These are phyloP conservation scores for Physella acuta DNA, from an alignment of 1,140 invertebrate species.

Conservation along the genomic window DNA sequence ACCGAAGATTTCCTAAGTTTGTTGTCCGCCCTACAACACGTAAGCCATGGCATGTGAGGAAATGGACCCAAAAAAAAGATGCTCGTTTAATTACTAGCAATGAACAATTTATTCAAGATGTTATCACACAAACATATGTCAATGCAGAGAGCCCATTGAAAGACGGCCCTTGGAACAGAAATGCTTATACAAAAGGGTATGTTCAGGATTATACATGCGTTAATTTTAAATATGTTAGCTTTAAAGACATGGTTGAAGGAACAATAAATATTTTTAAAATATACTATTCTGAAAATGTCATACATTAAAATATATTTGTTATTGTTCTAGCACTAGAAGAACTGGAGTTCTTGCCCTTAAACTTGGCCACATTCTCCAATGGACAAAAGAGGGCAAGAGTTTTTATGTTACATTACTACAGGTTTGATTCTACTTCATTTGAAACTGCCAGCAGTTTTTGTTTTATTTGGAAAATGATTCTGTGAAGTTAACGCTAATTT, in stretches of 20 bases:
- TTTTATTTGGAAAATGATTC: background rate
- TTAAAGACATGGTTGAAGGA: background rate
- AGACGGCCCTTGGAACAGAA: constrained; percentile 62
- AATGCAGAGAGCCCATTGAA: constrained; percentile 65
- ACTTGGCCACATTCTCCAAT: constrained; percentile 90
- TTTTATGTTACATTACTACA: constrained; percentile 81
- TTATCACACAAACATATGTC: constrained; percentile 70
- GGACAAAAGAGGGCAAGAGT: constrained; percentile 82
- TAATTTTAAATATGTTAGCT: constrained; percentile 6
- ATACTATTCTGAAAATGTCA: too few relatives aligned
- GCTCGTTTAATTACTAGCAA: constrained; percentile 80
- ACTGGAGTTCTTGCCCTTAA: constrained; percentile 88
- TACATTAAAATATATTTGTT: too few relatives aligned
- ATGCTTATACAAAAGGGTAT: constrained; percentile 67
- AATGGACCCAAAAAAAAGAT: constrained; percentile 44
- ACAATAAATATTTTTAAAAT: background rate
- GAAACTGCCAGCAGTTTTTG: constrained; percentile 15
- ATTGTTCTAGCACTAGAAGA: constrained; percentile 64
- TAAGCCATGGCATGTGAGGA: constrained; percentile 27
- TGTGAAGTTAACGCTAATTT: background rate
- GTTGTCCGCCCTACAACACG: constrained; percentile 11
- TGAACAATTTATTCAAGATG: constrained; percentile 78
- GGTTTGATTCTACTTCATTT: constrained; percentile 62
- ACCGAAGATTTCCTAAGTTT: constrained; percentile 3
- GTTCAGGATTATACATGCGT: background rate